Base-by-base conservation (phyloP, 2,888 invertebrate genomes). In the Lymantria monacha region DNA sequence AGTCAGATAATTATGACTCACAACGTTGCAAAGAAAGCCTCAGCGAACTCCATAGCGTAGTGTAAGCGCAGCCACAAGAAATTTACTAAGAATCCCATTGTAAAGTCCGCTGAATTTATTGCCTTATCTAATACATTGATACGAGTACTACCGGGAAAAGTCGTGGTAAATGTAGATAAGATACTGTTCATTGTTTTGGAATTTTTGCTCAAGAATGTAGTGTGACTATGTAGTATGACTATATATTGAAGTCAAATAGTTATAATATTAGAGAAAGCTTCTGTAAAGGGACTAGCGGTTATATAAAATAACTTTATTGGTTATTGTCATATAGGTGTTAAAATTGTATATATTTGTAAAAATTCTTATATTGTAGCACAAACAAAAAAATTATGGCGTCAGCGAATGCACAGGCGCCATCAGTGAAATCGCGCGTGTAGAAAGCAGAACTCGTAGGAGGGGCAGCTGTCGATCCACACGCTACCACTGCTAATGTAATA, bases 341-440 rank as follows among this genome's bases (percentile, higher is more conserved):
- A 82, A 74, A 76, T 58, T 55, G 57, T 71, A 67, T 66, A 67
- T 77, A 72, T 82, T 85, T 74, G 82, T 84, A 79, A 81, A 85
- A 85, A 87, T 80, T 86, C 70, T 3, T 12, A 14, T 2, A 41
- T 7, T 82, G 83, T 77, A 66, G 63, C 61, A 51, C 60, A 59
- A 79, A 70, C 80, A 83, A 81, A 81, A 79, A 74, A 72, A 63
- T 66, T 61, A 56, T 53, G 57, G 46, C 61, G 59, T 51, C 50
- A 42, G n/a, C 38, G 59, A 53, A 64, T 49, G 62, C 52, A 60
- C 63, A 61, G 77, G 67, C 77, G 76, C 72, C 65, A 76, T 69
- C 79, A 84, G 91, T 87, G 90, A 90, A 91, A 91, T 88, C 87
- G 88, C 86, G 85, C 87, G 83, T 85, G 82, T 85, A 91, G 91